Conservation (phyloP, 2,797 vertebrate species). For the Hippoglossus hippoglossus region DNA sequence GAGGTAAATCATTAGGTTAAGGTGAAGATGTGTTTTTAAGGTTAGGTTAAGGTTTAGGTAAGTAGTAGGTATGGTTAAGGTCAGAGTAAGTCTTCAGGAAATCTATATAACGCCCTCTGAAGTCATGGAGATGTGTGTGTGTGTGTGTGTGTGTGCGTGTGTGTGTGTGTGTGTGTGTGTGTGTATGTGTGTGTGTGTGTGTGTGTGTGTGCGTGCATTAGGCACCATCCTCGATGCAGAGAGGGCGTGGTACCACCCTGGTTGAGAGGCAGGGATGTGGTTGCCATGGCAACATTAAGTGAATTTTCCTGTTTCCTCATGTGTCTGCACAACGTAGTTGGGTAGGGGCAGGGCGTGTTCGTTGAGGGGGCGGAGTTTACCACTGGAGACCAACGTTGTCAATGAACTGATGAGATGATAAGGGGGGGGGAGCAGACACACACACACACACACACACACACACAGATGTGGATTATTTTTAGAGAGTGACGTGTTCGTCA, state of each 20-base stretch:
- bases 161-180: constrained; percentile 18
- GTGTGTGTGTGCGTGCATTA: constrained; percentile 15
- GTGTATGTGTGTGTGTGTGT: constrained; percentile 2
- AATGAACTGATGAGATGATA: constrained; percentile 9
- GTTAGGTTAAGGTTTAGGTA: too few species aligned
- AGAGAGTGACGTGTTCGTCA: neutral
- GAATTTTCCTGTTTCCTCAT: constrained; percentile 38
- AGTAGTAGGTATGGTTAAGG: too few species aligned
- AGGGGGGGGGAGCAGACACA: neutral
- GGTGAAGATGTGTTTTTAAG: too few species aligned
- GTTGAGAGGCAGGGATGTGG: constrained; percentile 51
- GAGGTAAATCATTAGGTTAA: too few species aligned
- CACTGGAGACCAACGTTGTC: constrained; percentile 31
- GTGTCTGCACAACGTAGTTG: constrained; percentile 20
- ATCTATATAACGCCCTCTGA: too few species aligned
- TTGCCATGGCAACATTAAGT: constrained; percentile 74
- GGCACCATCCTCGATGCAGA: constrained; percentile 57
- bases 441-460: too few species aligned
- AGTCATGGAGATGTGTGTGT: too few species aligned
- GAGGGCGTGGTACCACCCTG: constrained; percentile 56
- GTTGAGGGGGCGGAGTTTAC: constrained; percentile 32
- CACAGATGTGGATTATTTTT: too few species aligned
- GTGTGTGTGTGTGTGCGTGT: constrained; percentile 1
- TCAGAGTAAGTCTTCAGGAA: too few species aligned
- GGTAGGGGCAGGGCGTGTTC: constrained; percentile 32